Conservation (phyloP, 2,113 vertebrate species). For the Lathamus discolor region DNA sequence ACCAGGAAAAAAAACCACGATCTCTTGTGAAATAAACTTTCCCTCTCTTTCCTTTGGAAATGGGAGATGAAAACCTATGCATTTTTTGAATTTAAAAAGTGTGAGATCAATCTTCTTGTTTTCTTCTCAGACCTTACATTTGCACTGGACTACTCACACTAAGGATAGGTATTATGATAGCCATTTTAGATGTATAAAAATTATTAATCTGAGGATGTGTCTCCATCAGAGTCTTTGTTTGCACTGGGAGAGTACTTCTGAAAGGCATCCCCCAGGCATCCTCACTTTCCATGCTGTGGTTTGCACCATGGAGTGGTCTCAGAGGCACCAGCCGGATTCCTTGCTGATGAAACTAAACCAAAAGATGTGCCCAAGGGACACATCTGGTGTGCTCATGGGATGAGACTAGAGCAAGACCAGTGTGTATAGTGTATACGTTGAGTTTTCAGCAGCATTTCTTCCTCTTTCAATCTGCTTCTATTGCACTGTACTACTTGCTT, state of each 20-base stretch:
- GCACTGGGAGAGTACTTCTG: not conserved
- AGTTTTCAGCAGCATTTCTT: not conserved
- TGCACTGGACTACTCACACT: not conserved
- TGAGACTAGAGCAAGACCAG: not conserved
- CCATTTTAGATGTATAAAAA: not conserved
- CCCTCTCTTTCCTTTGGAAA: not conserved
- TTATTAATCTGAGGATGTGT: not conserved
- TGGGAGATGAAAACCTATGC: not conserved
- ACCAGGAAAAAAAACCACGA: not conserved
- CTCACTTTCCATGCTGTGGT: not conserved
- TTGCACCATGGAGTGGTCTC: accelerated
- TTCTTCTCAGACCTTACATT: not conserved
- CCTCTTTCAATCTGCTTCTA: not conserved
- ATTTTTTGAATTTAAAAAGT: not conserved
- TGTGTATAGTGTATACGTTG: accelerated
- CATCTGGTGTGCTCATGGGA: not conserved
- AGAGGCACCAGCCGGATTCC: not conserved
- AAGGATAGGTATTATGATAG: not conserved
- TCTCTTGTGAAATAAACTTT: not conserved
- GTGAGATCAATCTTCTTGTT: not conserved
- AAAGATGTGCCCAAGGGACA: not conserved
- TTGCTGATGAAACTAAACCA: not conserved
- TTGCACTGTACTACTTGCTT: not conserved
- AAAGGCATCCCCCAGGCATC: not conserved
- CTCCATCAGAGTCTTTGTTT: not conserved